Base-by-base conservation (phyloP, 2,888 invertebrate species). In the Cenopis cana region DNA sequence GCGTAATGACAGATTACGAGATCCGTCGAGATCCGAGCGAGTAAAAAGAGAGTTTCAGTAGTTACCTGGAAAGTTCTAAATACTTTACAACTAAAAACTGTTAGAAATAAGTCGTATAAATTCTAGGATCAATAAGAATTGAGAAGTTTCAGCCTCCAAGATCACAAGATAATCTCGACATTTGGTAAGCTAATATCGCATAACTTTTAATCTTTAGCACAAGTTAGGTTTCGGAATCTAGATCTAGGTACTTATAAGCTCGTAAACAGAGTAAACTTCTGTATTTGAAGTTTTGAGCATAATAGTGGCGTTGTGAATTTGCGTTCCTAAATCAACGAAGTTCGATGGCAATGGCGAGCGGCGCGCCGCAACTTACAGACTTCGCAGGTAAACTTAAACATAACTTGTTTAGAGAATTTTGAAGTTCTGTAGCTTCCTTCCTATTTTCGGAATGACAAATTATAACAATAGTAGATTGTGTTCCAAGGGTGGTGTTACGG, bases 1-100 rank as follows among this genome's bases (percentile, higher is more conserved):
- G 79, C 82, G 80, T 81, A 80, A 80, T 78, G 74, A 79, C 81
- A 80, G 80, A 81, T 80, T 81, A 82, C 79, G 82, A 78, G 81
- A 78, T 81, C 77, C 77, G 78, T 81, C 77, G 79, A 78, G 73
- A 81, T 79, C 76, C 75, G 70, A 78, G 77, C 79, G 81, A 81
- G 64, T 54, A 38, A 38, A 38, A 33, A 20, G 20, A 14, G 64
- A 64, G 76, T 78, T 79, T 75, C 77, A 76, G 74, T 78, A 76
- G 83, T 80, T 76, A 73, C 69, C 59, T 76, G 74, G 66, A 72
- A 75, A 79, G 49, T 67, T 56, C 12, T n/a, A 29, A 56, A 61
- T 12, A 29, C 49, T 56, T 18, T 55, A 10, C 14, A 38, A n/a
- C 12, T n/a, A 46, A 46, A 55, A 60, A 60, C 20, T 57, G 50